Percentiles rank a stretch among this genome's conserved stretches.
Conservation (phyloP, 2,888 invertebrate species). For the Pomacea canaliculata region DNA sequence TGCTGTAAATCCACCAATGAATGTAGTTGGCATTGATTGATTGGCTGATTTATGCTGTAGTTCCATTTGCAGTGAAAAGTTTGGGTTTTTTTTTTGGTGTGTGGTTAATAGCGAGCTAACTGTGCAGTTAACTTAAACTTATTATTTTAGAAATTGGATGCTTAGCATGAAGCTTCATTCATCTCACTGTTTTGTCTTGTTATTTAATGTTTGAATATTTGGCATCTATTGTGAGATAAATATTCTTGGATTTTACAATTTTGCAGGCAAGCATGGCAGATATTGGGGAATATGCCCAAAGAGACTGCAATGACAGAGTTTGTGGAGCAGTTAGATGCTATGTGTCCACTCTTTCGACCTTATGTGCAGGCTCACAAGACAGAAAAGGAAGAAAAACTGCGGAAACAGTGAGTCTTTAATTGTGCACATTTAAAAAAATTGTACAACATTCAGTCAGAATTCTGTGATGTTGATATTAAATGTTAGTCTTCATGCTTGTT, state of each 20-base stretch:
- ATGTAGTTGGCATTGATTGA: too few relatives aligned
- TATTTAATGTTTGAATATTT: too few relatives aligned
- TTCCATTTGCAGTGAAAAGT: too few relatives aligned
- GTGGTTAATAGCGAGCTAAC: too few relatives aligned
- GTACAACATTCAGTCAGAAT: background rate
- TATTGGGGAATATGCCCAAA: slow-evolving; percentile 85
- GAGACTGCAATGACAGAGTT: slow-evolving; percentile 94
- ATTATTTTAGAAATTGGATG: too few relatives aligned
- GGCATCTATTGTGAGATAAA: too few relatives aligned
- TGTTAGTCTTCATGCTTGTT: background rate
- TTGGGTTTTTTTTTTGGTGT: too few relatives aligned
- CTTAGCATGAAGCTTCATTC: too few relatives aligned
- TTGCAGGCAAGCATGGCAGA: slow-evolving; percentile 88
- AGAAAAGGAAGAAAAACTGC: slow-evolving; percentile 85
- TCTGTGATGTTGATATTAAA: background rate
- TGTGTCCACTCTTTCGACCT: slow-evolving; percentile 91
- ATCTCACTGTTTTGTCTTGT: too few relatives aligned
- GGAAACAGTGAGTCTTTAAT: slow-evolving; percentile 72
- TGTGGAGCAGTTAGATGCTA: slow-evolving; percentile 85
- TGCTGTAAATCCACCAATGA: too few relatives aligned
- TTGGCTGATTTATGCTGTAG: too few relatives aligned
- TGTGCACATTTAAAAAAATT: background rate
- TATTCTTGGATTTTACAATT: background rate
- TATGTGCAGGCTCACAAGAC: slow-evolving; percentile 92
- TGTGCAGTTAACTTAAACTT: too few relatives aligned